A percentile compares a stretch with the other conserved stretches of the same genome.
Conservation (phyloP, 53 echinoderm and acorn worm genomes). For the Mesocentrotus franciscanus region DNA sequence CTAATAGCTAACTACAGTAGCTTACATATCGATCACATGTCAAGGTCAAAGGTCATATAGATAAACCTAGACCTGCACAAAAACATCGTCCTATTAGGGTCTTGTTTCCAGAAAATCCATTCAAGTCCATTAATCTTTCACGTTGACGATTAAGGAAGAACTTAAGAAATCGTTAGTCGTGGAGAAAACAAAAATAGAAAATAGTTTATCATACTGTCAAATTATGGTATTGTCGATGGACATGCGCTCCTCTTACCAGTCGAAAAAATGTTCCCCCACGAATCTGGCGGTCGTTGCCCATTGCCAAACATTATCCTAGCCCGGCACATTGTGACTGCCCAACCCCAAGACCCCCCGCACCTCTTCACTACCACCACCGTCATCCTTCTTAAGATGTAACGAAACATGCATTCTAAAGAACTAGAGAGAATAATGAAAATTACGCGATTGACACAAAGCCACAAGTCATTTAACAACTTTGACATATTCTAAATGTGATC, state of each 20-base stretch:
- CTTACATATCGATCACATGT: neutral
- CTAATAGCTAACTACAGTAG: neutral
- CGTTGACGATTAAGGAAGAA: neutral
- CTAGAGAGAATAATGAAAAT: too few relatives aligned
- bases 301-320: conserved; percentile 10
- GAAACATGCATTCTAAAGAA: too few relatives aligned
- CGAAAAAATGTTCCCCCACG: conserved; percentile 43
- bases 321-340: neutral
- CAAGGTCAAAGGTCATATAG: neutral
- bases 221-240: conserved; percentile 34
- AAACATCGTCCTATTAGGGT: conserved; percentile 1
- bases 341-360: neutral
- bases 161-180: neutral
- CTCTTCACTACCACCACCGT: neutral
- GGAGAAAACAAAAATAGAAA: neutral
- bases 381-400: too few relatives aligned
- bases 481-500: too few relatives aligned
- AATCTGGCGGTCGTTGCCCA: neutral
- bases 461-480: too few relatives aligned
- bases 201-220: conserved; percentile 34
- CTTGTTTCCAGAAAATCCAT: conserved; percentile 14
- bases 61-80: conserved; percentile 1
- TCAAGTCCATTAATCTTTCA: conserved; percentile 23
- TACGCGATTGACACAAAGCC: too few relatives aligned
- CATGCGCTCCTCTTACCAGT: neutral